A percentile compares a stretch with the other conserved stretches of the same genome.
phyloP scores from a whole-genome alignment of 1,140 invertebrate genomes.

The Pogonognathellus flavescens region DNA sequence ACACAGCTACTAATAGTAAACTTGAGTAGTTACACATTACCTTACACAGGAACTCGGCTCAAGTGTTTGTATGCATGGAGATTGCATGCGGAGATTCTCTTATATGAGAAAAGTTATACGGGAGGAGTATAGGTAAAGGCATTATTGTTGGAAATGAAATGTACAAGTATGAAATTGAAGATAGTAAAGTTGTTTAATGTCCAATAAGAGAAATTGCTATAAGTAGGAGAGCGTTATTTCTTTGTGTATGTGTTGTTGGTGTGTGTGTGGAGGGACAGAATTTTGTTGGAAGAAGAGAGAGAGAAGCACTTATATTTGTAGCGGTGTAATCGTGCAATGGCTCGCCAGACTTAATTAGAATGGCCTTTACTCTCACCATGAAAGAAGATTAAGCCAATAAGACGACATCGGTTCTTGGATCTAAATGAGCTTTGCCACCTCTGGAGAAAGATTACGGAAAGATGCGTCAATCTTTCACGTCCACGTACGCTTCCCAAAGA shows the following conservation, averaged over 20 bases:
- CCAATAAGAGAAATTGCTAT: constrained; percentile 30
- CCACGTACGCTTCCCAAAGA: constrained; percentile 4
- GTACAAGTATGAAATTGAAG: too few species aligned
- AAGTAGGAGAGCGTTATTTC: too few species aligned
- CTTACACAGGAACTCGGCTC: neutral
- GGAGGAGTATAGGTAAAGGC: too few species aligned
- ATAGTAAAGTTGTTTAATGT: constrained; percentile 20
- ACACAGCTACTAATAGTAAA: constrained; percentile 15
- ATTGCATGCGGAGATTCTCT: too few species aligned
- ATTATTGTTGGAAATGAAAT: too few species aligned
- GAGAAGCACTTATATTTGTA: constrained; percentile 1
- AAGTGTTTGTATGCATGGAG: too few species aligned
- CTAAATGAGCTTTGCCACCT: constrained; percentile 53
- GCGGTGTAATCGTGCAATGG: constrained; percentile 20
- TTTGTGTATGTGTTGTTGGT: neutral
- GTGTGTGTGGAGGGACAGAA: neutral
- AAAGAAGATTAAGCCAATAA: constrained; percentile 56
- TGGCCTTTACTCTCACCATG: constrained; percentile 52
- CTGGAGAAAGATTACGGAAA: constrained; percentile 55
- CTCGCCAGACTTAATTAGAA: constrained; percentile 63
- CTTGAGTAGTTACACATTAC: constrained; percentile 27
- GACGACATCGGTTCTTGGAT: constrained; percentile 47
- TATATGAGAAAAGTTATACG: too few species aligned
- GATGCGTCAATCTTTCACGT: constrained; percentile 57
- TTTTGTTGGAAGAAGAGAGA: neutral